Conservation (phyloP, 1,140 invertebrate species). For the Meloidogyne floridensis region DNA sequence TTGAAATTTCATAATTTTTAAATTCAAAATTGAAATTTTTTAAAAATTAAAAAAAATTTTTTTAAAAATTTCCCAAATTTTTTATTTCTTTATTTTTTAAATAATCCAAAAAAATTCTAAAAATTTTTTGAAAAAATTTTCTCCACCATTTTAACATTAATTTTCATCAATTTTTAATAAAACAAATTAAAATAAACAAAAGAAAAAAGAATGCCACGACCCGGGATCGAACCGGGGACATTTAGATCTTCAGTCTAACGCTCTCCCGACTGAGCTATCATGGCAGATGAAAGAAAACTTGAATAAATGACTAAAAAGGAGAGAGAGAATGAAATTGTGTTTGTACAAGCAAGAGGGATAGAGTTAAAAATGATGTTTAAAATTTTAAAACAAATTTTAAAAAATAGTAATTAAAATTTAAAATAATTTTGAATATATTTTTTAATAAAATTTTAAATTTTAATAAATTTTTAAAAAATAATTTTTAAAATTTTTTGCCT, state of each 20-base stretch:
- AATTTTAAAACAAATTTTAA: neutral
- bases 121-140: no score
- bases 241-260: constrained; percentile 63
- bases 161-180: neutral
- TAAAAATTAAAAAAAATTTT: no score
- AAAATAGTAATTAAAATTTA: neutral
- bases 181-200: neutral
- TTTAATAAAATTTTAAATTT: neutral
- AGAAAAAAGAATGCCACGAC: constrained; percentile 31
- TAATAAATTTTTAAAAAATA: constrained; percentile 32
- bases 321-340: neutral
- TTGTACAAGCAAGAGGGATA: neutral
- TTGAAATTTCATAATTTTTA: no score
- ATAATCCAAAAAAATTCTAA: no score
- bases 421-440: neutral
- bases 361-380: neutral
- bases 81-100: no score
- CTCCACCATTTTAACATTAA: neutral
- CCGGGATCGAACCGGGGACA: constrained; percentile 36
- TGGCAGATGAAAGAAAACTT: neutral
- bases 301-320: neutral
- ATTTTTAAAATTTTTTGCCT: constrained; percentile 25
- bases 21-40: no score
- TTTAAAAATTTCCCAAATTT: no score
- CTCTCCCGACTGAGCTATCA: constrained; percentile 66